phyloP scores from a whole-genome alignment of 2,888 invertebrate species.

The Chelonus formosanus region DNA sequence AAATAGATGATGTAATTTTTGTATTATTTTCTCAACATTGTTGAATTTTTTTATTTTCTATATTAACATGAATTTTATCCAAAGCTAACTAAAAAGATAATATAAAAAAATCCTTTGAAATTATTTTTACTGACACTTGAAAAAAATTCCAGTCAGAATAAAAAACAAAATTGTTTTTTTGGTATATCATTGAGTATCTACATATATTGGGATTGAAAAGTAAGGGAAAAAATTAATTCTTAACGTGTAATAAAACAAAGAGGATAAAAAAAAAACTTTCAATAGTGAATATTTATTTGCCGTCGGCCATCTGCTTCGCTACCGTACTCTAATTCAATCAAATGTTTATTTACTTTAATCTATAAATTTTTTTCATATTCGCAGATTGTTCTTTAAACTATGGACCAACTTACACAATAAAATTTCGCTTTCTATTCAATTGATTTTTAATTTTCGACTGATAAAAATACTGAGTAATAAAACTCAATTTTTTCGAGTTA shows the following conservation, averaged over 20 bases:
- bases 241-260: too few relatives aligned
- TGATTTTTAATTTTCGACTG: neutral
- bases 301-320: constrained; percentile 37
- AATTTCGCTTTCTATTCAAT: neutral
- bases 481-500: too few relatives aligned
- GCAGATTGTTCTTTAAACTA: constrained; percentile 19
- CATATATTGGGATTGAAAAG: neutral
- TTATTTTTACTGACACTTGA: too few relatives aligned
- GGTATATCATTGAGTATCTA: neutral
- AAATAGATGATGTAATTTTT: too few relatives aligned
- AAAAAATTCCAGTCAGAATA: too few relatives aligned
- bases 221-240: neutral
- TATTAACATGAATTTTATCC: too few relatives aligned
- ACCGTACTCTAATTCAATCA: constrained; percentile 1
- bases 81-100: too few relatives aligned
- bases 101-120: too few relatives aligned
- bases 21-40: too few relatives aligned
- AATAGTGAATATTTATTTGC: constrained; percentile 22
- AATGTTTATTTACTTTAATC: constrained; percentile 3
- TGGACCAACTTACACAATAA: constrained; percentile 36
- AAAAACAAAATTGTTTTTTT: neutral
- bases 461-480: too few relatives aligned
- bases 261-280: neutral
- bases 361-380: constrained; percentile 15
- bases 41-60: too few relatives aligned